Evolutionary conservation across 2,797 vertebrate genomes (phyloP), one percentile per base, ranked within the genome.

Genomic region (Micromesistius poutassou): DNA sequence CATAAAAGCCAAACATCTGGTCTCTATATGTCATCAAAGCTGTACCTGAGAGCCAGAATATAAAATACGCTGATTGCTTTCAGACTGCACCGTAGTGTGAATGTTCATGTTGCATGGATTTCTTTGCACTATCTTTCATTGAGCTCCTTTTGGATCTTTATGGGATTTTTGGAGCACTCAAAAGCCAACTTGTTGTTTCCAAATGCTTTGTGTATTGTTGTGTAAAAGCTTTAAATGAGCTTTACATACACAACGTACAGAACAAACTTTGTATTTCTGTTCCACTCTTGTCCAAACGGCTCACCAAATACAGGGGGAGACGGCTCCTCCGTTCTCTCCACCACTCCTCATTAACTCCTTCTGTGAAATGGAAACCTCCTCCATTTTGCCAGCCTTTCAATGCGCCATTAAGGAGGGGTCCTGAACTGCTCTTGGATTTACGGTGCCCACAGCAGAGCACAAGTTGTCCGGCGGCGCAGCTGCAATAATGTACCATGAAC

Each of bases 341-440:
- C 62, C 28, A n/a, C 62, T 68, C 62, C 62, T 68, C 62, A 68
- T 68, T 68, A 68, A 68, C 62, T 25, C 12, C 25, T 68, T 28
- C 62, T 28, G n/a, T 68, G 62, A 28, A 68, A 68, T 68, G 62
- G 62, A 68, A 68, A 68, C 62, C 62, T 68, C 62, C 62, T 68
- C 62, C 62, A 68, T 68, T 68, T 68, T 68, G 25, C 62, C 25
- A 28, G 62, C 62, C 2, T 68, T 28, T 28, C 62, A 68, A 68
- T 68, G 62, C n/a, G 25, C 62, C 62, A 28, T 68, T 68, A 68
- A 68, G 62, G 62, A 68, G 62, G 62, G 62, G 62, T 68, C 62
- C 28, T 28, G 55, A n/a, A 62, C 55, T 62, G 62, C 28, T 68
- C 25, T 28, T 28, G 62, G 62, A 68, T 68, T 68, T 68, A 68